phyloP scores from a whole-genome alignment of 1,140 invertebrate species.

The Linepithema humile region DNA sequence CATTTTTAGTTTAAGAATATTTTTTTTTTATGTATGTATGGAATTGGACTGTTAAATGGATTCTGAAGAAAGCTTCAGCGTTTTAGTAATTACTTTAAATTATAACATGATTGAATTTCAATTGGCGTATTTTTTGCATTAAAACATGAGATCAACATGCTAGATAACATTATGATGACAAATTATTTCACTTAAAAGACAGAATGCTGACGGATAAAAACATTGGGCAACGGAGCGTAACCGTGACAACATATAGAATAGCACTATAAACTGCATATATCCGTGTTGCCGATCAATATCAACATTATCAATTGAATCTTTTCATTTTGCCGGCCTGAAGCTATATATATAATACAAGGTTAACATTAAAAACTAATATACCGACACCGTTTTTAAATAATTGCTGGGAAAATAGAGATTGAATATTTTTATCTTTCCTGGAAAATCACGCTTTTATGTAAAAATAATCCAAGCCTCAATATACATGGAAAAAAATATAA shows the following conservation, averaged over 20 bases:
- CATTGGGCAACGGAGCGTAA: slow-evolving; percentile 5
- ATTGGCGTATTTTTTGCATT: background rate
- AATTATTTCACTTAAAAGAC: slow-evolving; percentile 19
- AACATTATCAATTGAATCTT: background rate
- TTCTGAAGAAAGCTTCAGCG: background rate
- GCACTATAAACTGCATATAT: background rate
- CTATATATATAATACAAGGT: background rate
- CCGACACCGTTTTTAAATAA: background rate
- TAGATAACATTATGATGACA: background rate
- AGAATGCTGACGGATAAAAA: slow-evolving; percentile 1
- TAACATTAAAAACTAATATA: background rate
- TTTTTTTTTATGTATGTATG: background rate
- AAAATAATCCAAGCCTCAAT: background rate
- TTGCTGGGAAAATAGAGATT: background rate
- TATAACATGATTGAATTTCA: background rate
- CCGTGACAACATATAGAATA: background rate
- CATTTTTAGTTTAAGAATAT: too few relatives aligned
- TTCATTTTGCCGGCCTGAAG: slow-evolving; percentile 18
- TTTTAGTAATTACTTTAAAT: background rate
- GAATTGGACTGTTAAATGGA: background rate
- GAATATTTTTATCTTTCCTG: background rate
- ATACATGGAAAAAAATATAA: background rate
- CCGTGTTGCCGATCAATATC: background rate
- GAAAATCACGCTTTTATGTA: background rate
- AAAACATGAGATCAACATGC: background rate